Base-by-base conservation (phyloP, 2,113 vertebrate genomes). In the Psilopogon haemacephalus region DNA sequence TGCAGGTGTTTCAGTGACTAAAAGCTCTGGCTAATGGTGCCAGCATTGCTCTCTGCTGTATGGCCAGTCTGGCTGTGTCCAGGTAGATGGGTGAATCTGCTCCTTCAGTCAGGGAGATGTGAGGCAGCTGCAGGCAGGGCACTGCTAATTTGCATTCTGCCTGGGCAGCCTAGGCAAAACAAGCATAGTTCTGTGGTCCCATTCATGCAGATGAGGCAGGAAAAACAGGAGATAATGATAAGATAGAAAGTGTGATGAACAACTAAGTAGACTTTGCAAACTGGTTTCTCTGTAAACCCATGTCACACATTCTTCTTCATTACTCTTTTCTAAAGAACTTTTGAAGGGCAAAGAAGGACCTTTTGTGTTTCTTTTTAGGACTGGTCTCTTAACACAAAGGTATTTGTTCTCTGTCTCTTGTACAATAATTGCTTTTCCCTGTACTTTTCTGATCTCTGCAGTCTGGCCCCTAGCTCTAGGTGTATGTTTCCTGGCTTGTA, bases 361-460 rank as follows among this genome's bases (percentile, higher is more conserved):
- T 96, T 93, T 93, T 15, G 35, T 71, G 46, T 86, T 91, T 58
- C 75, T 71, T 77, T 28, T 88, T 30, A 84, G 72, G 86, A 80
- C 59, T 52, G 11, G 67, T 87, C 94, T 86, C 73, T 73, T 77
- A 77, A 24, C 69, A 35, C 38, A 55, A 54, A 93, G 46, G 6
- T 63, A 6, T 16, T 91, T 94, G 60, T 95, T 83, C 88, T 93
- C 33, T 95, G 67, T 28, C n/a, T 17, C 55, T 89, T 76, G n/a
- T 69, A 12, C 76, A 62, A 62, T 73, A 81, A 65, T 82, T 91
- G 63, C 67, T 84, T 84, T 82, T 93, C 35, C 55, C 33, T 65
- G 17, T 52, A n/a, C 20, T 74, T 64, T 9, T n/a, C 59, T 89
- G 58, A 27, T 78, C 54, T 59, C 30, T 54, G 37, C 75, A 32